A percentile compares a stretch with the other conserved stretches of the same genome.
phyloP scores from a whole-genome alignment of 2,797 vertebrate genomes.

The Lutjanus campechanus region DNA sequence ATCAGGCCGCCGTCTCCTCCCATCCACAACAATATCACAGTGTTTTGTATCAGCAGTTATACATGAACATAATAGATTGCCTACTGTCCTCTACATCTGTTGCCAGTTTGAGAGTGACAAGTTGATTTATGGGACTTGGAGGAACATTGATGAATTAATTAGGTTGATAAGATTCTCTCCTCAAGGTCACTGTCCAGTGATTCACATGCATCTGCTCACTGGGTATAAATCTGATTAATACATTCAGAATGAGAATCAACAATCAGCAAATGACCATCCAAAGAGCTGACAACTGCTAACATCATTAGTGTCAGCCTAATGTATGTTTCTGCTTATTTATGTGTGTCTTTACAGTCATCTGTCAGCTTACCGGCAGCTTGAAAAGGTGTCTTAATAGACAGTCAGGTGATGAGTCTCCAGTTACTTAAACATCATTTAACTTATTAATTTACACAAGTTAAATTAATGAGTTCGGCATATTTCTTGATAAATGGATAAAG shows the following conservation, averaged over 20 bases:
- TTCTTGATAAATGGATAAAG: not conserved
- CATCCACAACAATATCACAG: slow-evolving; percentile 49
- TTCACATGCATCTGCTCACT: slow-evolving; percentile 37
- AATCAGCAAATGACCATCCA: slow-evolving; percentile 26
- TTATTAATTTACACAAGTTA: not conserved
- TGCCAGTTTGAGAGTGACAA: slow-evolving; percentile 66
- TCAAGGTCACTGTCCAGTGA: slow-evolving; percentile 73
- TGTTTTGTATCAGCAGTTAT: slow-evolving; percentile 65
- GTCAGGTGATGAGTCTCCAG: not conserved
- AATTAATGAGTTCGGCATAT: too few species aligned
- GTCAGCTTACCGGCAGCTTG: not conserved
- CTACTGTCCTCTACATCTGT: slow-evolving; percentile 69
- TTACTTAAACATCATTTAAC: slow-evolving; percentile 1
- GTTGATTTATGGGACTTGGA: slow-evolving; percentile 77
- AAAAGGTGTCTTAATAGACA: not conserved
- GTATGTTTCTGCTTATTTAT: slow-evolving; percentile 20
- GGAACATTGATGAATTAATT: slow-evolving; percentile 74
- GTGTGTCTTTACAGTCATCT: not conserved
- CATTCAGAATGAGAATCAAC: slow-evolving; percentile 29
- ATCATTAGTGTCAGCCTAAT: slow-evolving; percentile 14
- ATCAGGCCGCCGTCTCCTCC: slow-evolving; percentile 32
- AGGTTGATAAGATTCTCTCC: slow-evolving; percentile 66
- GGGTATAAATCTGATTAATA: slow-evolving; percentile 53
- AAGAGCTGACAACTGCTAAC: slow-evolving; percentile 26
- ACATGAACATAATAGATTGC: slow-evolving; percentile 67